These are phyloP conservation scores for Geopemphigus sp. DNA, from an alignment of 1,140 invertebrate species.

Conservation along the genomic window DNA sequence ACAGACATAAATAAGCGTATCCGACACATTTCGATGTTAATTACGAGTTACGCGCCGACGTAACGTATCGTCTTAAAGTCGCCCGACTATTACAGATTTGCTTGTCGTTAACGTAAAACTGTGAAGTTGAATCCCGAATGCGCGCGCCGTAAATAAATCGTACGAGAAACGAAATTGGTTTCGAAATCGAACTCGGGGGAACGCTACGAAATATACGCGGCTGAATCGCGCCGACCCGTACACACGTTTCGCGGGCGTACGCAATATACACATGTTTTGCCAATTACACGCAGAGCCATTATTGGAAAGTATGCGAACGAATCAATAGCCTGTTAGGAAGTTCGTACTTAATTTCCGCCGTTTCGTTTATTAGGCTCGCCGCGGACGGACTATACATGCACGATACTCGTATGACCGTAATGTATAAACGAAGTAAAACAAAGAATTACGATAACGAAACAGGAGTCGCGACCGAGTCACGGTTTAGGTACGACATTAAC, in stretches of 20 bases:
- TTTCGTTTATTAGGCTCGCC: too few species aligned
- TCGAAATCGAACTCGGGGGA: neutral
- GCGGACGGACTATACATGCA: too few species aligned
- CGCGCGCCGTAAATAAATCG: neutral
- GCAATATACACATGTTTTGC: neutral
- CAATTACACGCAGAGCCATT: neutral
- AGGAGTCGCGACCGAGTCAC: too few species aligned
- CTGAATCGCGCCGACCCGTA: neutral
- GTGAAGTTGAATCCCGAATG: neutral
- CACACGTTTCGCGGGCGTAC: neutral
- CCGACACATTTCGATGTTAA: too few species aligned
- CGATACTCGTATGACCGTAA: too few species aligned
- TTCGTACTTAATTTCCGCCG: neutral
- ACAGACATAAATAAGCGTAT: too few species aligned
- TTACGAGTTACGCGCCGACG: too few species aligned
- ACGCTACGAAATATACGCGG: neutral
- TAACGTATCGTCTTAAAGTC: too few species aligned
- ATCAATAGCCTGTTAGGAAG: neutral
- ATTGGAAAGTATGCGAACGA: neutral
- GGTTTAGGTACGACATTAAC: too few species aligned
- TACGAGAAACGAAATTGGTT: slow-evolving; percentile 11
- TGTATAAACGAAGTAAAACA: too few species aligned
- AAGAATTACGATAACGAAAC: too few species aligned
- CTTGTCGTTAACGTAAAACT: slow-evolving; percentile 10
- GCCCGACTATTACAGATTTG: slow-evolving; percentile 4